A percentile compares a stretch with the other conserved stretches of the same genome.
phyloP scores from a whole-genome alignment of 2,797 vertebrate genomes.

The Otolemur crassicaudatus region DNA sequence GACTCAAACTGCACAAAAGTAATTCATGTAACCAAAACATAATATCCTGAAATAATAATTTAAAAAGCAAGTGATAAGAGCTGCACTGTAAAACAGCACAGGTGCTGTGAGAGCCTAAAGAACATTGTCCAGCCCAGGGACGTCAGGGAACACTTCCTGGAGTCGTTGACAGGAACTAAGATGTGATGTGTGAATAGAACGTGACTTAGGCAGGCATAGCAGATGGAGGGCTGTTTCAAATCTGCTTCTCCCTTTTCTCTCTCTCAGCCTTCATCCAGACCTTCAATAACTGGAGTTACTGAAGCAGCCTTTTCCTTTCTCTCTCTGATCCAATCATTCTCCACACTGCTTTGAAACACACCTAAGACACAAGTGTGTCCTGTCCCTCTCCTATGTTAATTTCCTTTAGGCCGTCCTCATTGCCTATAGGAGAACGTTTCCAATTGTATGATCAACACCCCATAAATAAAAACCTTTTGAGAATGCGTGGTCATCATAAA shows the following conservation, averaged over 20 bases:
- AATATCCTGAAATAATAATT: too few relatives aligned
- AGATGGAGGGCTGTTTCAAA: neutral
- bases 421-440: neutral
- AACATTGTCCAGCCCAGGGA: neutral
- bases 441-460: neutral
- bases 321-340: neutral
- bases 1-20: too few relatives aligned
- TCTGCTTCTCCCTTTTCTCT: neutral
- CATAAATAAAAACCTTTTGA: neutral
- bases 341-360: neutral
- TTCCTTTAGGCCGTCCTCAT: neutral
- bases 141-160: neutral
- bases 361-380: neutral
- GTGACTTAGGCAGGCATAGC: neutral
- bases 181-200: neutral
- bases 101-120: neutral
- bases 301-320: neutral
- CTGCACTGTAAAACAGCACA: accelerated
- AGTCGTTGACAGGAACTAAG: neutral
- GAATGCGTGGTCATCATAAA: neutral
- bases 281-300: neutral
- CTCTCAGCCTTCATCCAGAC: neutral
- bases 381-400: neutral
- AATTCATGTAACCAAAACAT: too few relatives aligned
- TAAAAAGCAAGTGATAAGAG: neutral